Conservation (phyloP, 1,140 invertebrate species). For the Tenebrio molitor region DNA sequence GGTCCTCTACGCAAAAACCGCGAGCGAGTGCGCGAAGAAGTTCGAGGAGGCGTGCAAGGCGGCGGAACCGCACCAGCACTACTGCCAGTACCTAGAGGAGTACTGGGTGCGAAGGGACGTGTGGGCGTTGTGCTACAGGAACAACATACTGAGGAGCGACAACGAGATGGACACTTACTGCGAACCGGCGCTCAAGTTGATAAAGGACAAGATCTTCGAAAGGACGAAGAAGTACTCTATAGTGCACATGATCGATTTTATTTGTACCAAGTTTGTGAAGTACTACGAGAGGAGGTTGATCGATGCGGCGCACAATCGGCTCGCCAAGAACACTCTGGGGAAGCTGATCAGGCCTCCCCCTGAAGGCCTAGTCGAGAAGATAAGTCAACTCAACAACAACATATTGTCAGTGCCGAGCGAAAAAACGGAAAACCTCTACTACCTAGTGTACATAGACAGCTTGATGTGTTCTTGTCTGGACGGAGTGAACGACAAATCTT, state of each 20-base stretch:
- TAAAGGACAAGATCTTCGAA: slow-evolving; percentile 24
- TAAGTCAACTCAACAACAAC: background rate
- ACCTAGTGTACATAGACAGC: slow-evolving; percentile 13
- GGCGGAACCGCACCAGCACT: background rate
- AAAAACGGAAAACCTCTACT: background rate
- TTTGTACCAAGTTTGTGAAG: background rate
- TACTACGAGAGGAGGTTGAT: background rate
- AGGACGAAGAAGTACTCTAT: slow-evolving; percentile 3
- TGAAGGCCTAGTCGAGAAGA: background rate
- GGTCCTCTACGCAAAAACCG: background rate
- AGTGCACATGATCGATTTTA: slow-evolving; percentile 18
- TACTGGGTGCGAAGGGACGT: background rate
- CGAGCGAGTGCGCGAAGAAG: background rate
- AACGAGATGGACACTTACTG: background rate
- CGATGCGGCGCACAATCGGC: background rate
- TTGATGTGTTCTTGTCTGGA: slow-evolving; percentile 19
- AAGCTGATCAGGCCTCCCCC: background rate
- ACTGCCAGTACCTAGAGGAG: background rate
- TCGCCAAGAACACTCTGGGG: background rate
- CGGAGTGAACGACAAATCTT: background rate
- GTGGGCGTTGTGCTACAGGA: background rate
- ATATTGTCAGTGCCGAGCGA: slow-evolving; percentile 11
- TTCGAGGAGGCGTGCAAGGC: background rate
- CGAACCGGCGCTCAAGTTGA: background rate
- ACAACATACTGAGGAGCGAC: too few relatives aligned